Evolutionary conservation across 2,888 invertebrate species (phyloP), one percentile per base, ranked within the genome.

Genomic region (Chalcosyrphus nemorum): DNA sequence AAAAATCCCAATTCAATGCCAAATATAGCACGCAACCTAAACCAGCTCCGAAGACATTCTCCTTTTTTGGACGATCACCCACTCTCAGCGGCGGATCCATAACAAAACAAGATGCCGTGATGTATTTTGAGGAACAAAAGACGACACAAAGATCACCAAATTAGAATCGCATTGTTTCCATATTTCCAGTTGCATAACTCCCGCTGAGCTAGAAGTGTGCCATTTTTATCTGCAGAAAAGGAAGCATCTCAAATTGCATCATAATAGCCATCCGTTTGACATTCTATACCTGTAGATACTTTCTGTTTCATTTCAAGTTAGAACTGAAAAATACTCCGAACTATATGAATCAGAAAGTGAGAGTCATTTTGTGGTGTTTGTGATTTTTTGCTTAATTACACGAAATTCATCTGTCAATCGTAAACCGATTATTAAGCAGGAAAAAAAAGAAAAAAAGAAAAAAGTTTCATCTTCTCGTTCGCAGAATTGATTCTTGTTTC

Each of bases 241-340:
- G 82, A 72, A 66, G 70, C 76, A 65, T 71, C 59, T 38, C 71
- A 17, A 81, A 81, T 81, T 71, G 27, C 81, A 81, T 76, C 75
- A 81, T 71, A 66, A 81, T 38, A 56, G 43, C 54, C 43, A 43
- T 19, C 21, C 13, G 15, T 13, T 21, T n/a, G n/a, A 24, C 21
- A 32, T 15, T 47, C 19, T 13, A 21, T 19, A 52, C 27, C 32
- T 72, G 63, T 54, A 63, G 47, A 56, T 6, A 56, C 74, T 65
- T 66, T 74, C 65, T 4, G 17, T 63, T 74, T 74, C 75, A 38
- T n/a, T 38, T 21, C 17, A 9, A 38, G n/a, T n/a, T n/a, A 38
- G 5, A 11, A 24, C 24, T n/a, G n/a, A 45, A 17, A 11, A 21
- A 54, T 61, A 74, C 35, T 17, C n/a, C 7, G 17, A 66, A 5